Evolutionary conservation across 2,888 invertebrate species (phyloP), one percentile per base, ranked within the genome.

Genomic region (Sialis fuliginosa): DNA sequence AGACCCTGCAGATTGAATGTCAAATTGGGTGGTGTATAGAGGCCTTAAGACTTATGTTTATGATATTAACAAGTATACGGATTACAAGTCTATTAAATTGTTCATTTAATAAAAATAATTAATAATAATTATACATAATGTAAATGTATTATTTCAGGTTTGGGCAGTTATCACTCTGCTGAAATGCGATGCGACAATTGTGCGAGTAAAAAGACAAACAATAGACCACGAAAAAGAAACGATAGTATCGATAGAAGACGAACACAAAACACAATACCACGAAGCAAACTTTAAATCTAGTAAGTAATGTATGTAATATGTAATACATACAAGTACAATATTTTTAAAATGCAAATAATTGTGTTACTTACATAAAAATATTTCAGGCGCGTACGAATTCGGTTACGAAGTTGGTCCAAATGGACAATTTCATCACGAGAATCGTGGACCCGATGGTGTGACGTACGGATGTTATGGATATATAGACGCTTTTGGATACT

Each of bases 391-490:
- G 51, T 84, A 84, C 60, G 79, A 79, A 57, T 85, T 81, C 60
- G 84, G 84, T 49, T 85, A 84, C 61, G 81, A 83, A 59, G 76
- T 84, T 46, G 79, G 77, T 48, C 78, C 80, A 4, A 76, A 77
- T 56, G 80, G 80, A 39, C 83, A 84, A 64, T 85, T 84, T 60
- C 84, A 84, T 60, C 83, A 84, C 58, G 84, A 85, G 64, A 77
- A 72, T 49, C 74, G 79, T 48, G 83, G 81, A 5, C 78, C 81
- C 0, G 83, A 84, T 56, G 80, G 79, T 13, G 79, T 84, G 12
- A 84, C 83, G 1, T 84, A 84, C 56, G 85, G 85, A 52, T 85
- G 85, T 61, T 85, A 84, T 55, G 85, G 85, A 32, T 80, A 80
- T 62, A 72, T 83, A 39, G 81, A 83, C 60, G 76, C 81, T 1